Evolutionary conservation across 2,113 vertebrate genomes (phyloP), one percentile per base, ranked within the genome.

Genomic region (Catharus bicknelli): DNA sequence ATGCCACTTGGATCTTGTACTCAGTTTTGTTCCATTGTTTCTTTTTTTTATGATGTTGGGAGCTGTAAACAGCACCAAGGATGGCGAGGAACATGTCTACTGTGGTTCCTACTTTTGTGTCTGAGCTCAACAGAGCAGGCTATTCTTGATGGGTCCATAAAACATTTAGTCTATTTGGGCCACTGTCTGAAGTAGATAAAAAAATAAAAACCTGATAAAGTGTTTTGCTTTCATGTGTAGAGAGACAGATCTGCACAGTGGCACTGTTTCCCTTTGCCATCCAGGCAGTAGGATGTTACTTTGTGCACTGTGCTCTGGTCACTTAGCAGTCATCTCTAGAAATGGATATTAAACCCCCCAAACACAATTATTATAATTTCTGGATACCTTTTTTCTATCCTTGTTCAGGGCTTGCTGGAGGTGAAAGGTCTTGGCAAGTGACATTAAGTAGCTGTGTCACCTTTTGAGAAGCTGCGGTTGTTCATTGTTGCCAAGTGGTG

Each of bases 1-100:
- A 4, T n/a, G 38, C 32, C 36, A 18, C 51, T 88, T 58, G 43
- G 55, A 36, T 70, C 57, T 59, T 67, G 25, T 70, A 13, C 40
- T 74, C n/a, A 42, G 14, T 67, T 85, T 45, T 88, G 9, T 58
- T 85, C 19, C 43, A 3, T 48, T 1, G 1, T 68, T 84, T 79
- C 55, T 36, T 5, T 51, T 82, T 75, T 59, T 34, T 21, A 10
- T 55, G 16, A 40, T 62, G 19, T 29, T 59, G 14, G 34, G 38
- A 75, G 20, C 21, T 79, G 62, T 32, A 47, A 43, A 21, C 2
- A 7, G 47, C 62, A 30, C 32, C 16, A 42, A n/a, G 42, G 76
- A 54, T 0, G 5, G 5, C 2, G 1, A 47, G 38, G 43, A 69
- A 34, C 12, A 3, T 2, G 5, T 76, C 42, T 82, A 11, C 16